These are phyloP conservation scores for Suillia variegata DNA, from an alignment of 2,888 invertebrate species.

Conservation along the genomic window DNA sequence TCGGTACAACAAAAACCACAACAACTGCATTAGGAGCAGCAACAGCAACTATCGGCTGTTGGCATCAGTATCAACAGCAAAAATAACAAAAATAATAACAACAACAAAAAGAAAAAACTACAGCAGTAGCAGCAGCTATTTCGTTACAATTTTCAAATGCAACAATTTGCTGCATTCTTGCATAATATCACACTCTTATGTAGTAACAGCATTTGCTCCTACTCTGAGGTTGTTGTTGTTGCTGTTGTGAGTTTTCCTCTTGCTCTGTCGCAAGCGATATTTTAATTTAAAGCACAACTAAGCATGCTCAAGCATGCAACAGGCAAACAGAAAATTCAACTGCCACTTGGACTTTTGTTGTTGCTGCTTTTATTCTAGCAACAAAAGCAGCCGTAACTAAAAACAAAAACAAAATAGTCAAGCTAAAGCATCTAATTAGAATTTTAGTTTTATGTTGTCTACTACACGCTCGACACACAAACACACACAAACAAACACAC, in stretches of 20 bases:
- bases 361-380: too few relatives aligned
- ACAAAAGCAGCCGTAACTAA: background rate
- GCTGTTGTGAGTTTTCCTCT: too few relatives aligned
- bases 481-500: background rate
- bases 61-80: background rate
- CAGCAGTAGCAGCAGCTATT: background rate
- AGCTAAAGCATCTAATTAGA: constrained; percentile 19
- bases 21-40: background rate
- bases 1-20: background rate
- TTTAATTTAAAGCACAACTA: constrained; percentile 14
- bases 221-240: too few relatives aligned
- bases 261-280: constrained; percentile 2
- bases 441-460: constrained; percentile 15
- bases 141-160: constrained; percentile 19
- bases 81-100: too few relatives aligned
- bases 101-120: too few relatives aligned
- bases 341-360: background rate
- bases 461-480: background rate
- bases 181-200: constrained; percentile 31
- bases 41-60: constrained; percentile 6
- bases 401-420: background rate
- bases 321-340: constrained; percentile 5
- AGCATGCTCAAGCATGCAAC: constrained; percentile 10
- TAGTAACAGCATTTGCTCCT: background rate
- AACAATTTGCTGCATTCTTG: constrained; percentile 37